Percentiles rank a stretch among this genome's conserved stretches.
Evolutionary conservation across 1,140 invertebrate genomes (phyloP).

Genomic region (Bathynomus jamesi): DNA sequence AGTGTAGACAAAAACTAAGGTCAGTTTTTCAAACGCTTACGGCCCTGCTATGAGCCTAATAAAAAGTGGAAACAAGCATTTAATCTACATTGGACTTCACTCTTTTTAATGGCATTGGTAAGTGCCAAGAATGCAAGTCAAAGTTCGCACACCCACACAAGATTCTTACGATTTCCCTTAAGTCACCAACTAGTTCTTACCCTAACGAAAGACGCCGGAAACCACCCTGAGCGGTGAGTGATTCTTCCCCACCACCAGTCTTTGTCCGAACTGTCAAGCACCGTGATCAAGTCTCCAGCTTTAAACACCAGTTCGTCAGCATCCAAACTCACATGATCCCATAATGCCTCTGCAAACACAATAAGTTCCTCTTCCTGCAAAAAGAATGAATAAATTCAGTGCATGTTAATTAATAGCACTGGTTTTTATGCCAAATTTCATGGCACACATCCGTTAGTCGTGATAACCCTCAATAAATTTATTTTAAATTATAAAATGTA

Average conservation of each 20-base stretch:
- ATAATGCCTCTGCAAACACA: conserved; percentile 64
- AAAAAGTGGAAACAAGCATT: not conserved
- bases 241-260: conserved; percentile 73
- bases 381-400: not conserved
- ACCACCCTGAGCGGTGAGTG: conserved; percentile 60
- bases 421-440: too few species aligned
- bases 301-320: conserved; percentile 65
- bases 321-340: conserved; percentile 71
- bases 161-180: too few species aligned
- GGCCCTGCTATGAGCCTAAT: not conserved
- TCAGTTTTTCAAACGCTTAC: too few species aligned
- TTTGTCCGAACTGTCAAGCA: conserved; percentile 59
- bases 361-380: conserved; percentile 37
- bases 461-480: too few species aligned
- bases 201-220: conserved; percentile 68
- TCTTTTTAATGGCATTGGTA: too few species aligned
- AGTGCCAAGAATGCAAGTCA: too few species aligned
- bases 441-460: too few species aligned
- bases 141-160: too few species aligned
- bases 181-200: conserved; percentile 50
- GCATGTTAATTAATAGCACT: too few species aligned
- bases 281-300: conserved; percentile 66
- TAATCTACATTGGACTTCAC: too few species aligned
- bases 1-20: too few species aligned
- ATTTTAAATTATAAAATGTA: too few species aligned